Evolutionary conservation across 2,797 vertebrate genomes (phyloP).

Genomic region (Falco berigora): DNA sequence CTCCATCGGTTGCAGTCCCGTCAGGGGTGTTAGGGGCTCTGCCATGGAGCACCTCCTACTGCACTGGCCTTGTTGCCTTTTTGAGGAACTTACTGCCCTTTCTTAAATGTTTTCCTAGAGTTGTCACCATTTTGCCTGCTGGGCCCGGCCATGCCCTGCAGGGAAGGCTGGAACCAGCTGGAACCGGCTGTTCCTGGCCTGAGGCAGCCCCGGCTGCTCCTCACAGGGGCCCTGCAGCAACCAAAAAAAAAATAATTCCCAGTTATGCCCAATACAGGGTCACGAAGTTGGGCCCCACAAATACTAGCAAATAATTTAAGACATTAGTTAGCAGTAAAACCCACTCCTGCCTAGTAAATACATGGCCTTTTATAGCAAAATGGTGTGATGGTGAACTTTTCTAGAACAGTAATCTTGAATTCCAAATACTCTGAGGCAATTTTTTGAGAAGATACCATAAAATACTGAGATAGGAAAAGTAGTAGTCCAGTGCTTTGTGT

Average conservation of each 20-base stretch:
- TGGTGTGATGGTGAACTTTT: neutral
- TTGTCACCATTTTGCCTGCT: fast-evolving
- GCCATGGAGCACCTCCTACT: neutral
- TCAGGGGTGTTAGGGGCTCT: neutral
- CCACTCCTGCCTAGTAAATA: neutral
- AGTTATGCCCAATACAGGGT: neutral
- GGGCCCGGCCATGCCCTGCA: fast-evolving
- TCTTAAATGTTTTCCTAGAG: neutral
- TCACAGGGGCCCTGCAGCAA: neutral
- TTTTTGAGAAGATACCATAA: neutral
- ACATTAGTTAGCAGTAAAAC: neutral
- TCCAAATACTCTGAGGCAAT: neutral
- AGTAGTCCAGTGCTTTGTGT: neutral
- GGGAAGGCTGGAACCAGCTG: fast-evolving
- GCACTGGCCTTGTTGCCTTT: neutral
- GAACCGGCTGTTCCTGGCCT: neutral
- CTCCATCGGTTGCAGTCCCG: neutral
- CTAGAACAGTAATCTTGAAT: neutral
- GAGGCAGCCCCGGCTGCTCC: neutral
- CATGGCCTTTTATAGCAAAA: neutral
- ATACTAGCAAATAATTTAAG: neutral
- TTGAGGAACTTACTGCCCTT: neutral
- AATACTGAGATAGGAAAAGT: neutral
- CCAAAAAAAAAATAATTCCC: neutral
- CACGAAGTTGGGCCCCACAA: neutral